Conservation (phyloP, 2,888 invertebrate species). For the Glyphotaelius pellucidus region DNA sequence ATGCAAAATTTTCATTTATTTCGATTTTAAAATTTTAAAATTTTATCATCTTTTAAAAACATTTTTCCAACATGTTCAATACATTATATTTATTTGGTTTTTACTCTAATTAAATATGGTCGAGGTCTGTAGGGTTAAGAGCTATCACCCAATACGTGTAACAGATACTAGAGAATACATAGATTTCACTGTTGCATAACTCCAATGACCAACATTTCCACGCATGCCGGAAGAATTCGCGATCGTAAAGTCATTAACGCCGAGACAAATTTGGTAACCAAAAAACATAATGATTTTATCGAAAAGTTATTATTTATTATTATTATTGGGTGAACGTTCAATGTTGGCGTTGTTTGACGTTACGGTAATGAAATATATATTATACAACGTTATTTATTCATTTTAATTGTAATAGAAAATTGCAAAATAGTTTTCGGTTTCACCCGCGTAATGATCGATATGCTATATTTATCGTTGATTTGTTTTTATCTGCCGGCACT, state of each 20-base stretch:
- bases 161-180: constrained; percentile 2
- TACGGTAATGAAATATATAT: background rate
- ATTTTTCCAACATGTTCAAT: too few relatives aligned
- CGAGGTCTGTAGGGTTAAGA: background rate
- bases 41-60: too few relatives aligned
- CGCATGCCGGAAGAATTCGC: constrained; percentile 40
- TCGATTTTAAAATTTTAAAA: too few relatives aligned
- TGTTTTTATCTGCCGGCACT: too few relatives aligned
- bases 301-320: background rate
- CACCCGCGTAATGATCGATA: too few relatives aligned
- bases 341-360: background rate
- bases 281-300: background rate
- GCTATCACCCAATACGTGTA: constrained; percentile 3
- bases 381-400: background rate
- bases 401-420: background rate
- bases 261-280: constrained; percentile 17
- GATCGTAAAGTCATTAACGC: constrained; percentile 12
- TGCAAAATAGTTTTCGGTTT: background rate
- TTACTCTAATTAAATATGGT: too few relatives aligned
- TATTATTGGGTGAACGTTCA: constrained; percentile 2
- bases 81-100: too few relatives aligned
- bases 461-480: too few relatives aligned
- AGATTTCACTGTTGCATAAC: constrained; percentile 27
- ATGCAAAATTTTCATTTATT: too few relatives aligned
- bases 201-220: constrained; percentile 15